Evolutionary conservation across 2,888 invertebrate genomes (phyloP).

Genomic region (Cyclophora punctaria): DNA sequence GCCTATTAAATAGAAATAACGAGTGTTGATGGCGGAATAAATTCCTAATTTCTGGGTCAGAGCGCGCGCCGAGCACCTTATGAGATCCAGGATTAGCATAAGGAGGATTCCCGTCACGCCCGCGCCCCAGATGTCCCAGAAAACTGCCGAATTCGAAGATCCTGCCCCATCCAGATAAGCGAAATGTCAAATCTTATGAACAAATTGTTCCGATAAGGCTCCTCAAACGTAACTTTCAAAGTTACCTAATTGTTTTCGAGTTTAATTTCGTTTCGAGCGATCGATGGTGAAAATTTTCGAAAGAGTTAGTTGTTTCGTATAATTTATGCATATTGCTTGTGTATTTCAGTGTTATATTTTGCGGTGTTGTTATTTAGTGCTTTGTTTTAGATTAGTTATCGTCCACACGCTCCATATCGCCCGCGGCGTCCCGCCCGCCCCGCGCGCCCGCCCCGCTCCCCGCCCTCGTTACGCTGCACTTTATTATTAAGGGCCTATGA

Average conservation of each 20-base stretch:
- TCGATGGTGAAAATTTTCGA: constrained; percentile 9
- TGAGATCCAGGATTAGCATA: constrained; percentile 18
- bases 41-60: constrained; percentile 9
- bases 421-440: neutral
- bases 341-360: constrained; percentile 3
- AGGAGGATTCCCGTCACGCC: constrained; percentile 10
- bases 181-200: constrained; percentile 27
- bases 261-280: constrained; percentile 16
- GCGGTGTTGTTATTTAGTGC: neutral
- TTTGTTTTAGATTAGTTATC: neutral
- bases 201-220: constrained; percentile 36
- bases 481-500: no score
- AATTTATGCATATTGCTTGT: constrained; percentile 14
- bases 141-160: constrained; percentile 8
- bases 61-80: constrained; percentile 8
- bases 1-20: constrained; percentile 7
- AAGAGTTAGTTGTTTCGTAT: constrained; percentile 11
- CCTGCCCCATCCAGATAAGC: constrained; percentile 21
- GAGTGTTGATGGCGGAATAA: constrained; percentile 8
- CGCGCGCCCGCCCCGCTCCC: neutral
- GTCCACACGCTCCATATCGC: no score
- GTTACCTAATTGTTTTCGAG: constrained; percentile 20
- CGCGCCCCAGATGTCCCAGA: constrained; percentile 7
- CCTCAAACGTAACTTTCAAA: constrained; percentile 14
- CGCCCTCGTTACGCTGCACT: neutral